Evolutionary conservation across 2,113 vertebrate species (phyloP).

Genomic region (Pygoscelis adeliae): DNA sequence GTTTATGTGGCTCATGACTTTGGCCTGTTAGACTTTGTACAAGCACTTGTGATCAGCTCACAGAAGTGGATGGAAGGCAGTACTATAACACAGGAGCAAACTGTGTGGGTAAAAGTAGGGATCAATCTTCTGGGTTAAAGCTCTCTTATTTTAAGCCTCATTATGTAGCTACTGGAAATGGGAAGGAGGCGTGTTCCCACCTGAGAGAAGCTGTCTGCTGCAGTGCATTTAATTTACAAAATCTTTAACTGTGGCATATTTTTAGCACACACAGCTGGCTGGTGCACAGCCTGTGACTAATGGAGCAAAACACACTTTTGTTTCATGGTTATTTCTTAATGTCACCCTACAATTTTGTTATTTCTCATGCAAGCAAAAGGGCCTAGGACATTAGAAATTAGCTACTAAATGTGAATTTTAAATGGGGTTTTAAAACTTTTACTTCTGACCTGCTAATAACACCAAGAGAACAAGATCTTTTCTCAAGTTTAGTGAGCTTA

Average conservation of each 20-base stretch:
- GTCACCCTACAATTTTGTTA: constrained; percentile 54
- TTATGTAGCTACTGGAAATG: constrained; percentile 30
- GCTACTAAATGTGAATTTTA: constrained; percentile 17
- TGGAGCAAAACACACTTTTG: constrained; percentile 69
- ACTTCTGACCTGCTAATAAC: neutral
- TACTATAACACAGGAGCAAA: neutral
- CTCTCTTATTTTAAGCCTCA: neutral
- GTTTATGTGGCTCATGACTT: neutral
- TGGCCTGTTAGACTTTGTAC: neutral
- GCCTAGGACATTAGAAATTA: neutral
- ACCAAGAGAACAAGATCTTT: neutral
- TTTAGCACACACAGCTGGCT: constrained; percentile 77
- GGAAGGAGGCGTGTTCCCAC: constrained; percentile 67
- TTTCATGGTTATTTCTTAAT: constrained; percentile 60
- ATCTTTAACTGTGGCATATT: constrained; percentile 64
- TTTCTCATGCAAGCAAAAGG: constrained; percentile 49
- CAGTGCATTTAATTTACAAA: constrained; percentile 63
- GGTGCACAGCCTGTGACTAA: constrained; percentile 72
- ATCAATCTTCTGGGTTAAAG: neutral
- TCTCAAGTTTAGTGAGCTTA: neutral
- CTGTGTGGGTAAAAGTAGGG: neutral
- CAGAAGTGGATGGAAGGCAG: neutral
- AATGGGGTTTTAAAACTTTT: neutral
- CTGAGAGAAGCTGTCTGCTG: constrained; percentile 65
- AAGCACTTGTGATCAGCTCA: neutral